Evolutionary conservation across 2,888 invertebrate genomes (phyloP), one percentile per base, ranked within the genome.

Genomic region (Clivina fossor): DNA sequence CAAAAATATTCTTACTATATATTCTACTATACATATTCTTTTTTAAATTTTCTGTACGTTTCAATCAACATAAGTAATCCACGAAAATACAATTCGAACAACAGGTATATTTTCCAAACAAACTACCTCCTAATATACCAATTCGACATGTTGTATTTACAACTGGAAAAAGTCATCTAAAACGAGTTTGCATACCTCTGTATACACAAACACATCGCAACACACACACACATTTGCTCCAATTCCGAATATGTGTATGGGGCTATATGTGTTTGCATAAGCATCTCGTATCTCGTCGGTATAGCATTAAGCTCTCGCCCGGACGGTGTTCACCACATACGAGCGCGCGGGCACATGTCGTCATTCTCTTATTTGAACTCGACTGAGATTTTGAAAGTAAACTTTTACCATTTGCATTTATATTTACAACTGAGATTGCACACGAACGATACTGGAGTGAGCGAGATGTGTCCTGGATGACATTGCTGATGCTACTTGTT

Each of bases 341-440:
- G 48, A 20, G 35, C 4, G 30, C 40, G 40, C 50, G 22, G 38
- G 40, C 26, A 46, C 26, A 9, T 28, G 22, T 18, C 46, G 35
- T 26, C 37, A 38, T 54, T 54, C 44, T 46, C 46, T 46, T 54
- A 54, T 54, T 54, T 54, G 44, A 54, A 54, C 44, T 37, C 32
- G 43, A n/a, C n/a, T n/a, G 54, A 16, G 38, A 44, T 44, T 44
- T 46, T 46, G 28, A 54, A 44, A 35, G 44, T 33, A 54, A 54
- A 54, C 54, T 54, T 54, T 54, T 54, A 54, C 44, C 46, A 54
- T 54, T 54, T 54, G 46, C 54, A 54, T 54, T 54, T 54, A 54
- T 54, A 54, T 54, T 54, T 54, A 54, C 54, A 54, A 54, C 54
- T 54, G 54, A 54, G 54, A 54, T 54, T 54, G 54, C n/a, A n/a